Evolutionary conservation across 2,888 invertebrate genomes (phyloP).

Genomic region (Epistrophe eligans): DNA sequence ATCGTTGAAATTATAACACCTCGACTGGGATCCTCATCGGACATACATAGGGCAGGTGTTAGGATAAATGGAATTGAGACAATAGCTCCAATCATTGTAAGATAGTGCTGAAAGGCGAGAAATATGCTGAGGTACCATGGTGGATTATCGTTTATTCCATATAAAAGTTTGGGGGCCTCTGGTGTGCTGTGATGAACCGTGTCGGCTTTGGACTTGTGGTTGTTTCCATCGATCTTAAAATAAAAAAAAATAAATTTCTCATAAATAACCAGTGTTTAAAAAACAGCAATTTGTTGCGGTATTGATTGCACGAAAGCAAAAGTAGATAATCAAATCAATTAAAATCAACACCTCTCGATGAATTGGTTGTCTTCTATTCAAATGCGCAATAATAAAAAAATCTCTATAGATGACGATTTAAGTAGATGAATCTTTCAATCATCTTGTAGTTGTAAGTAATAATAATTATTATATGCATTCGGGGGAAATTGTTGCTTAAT

Average conservation of each 20-base stretch:
- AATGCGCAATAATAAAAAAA: slow-evolving; percentile 14
- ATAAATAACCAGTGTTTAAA: neutral
- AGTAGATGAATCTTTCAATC: slow-evolving; percentile 31
- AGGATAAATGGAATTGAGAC: slow-evolving; percentile 92
- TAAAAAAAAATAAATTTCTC: neutral
- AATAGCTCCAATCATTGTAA: slow-evolving; percentile 94
- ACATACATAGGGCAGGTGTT: slow-evolving; percentile 92
- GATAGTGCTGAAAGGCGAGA: slow-evolving; percentile 92
- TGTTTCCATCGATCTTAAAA: slow-evolving; percentile 60
- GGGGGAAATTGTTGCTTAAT: neutral
- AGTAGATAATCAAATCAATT: neutral
- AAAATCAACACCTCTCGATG: neutral
- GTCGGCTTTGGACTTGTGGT: neutral
- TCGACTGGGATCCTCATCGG: slow-evolving; percentile 89
- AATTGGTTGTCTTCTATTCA: neutral
- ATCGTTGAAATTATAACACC: slow-evolving; percentile 92
- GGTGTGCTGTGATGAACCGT: slow-evolving; percentile 6
- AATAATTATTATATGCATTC: neutral
- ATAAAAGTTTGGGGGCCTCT: slow-evolving; percentile 82
- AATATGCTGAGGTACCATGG: slow-evolving; percentile 94
- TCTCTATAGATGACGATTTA: neutral
- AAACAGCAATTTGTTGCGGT: neutral
- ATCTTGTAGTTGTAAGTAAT: neutral
- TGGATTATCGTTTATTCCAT: slow-evolving; percentile 92
- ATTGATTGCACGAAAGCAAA: neutral